These are phyloP conservation scores for Atrichornis clamosus DNA, from an alignment of 2,113 vertebrate genomes.

Conservation along the genomic window DNA sequence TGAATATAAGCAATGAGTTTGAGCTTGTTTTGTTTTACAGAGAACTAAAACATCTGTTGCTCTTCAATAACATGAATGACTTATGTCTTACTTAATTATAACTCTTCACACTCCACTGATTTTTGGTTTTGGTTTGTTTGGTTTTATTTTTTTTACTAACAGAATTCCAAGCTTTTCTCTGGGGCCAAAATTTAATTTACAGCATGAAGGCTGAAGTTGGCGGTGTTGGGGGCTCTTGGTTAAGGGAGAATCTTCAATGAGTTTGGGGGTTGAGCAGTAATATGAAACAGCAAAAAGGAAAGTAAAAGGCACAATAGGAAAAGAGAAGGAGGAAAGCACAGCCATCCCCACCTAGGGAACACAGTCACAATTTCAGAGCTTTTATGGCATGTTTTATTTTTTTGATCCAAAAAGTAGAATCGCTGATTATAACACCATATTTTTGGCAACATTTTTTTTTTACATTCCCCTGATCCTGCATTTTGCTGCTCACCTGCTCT, in stretches of 20 bases:
- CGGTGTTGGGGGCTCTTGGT: background rate
- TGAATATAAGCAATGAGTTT: background rate
- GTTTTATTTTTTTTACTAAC: background rate
- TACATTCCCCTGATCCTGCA: rapidly evolving
- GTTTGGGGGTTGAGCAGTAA: background rate
- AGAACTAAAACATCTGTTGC: background rate
- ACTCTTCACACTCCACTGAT: background rate
- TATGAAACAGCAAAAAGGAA: background rate
- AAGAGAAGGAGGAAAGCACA: background rate
- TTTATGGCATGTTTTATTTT: no score
- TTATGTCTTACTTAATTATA: background rate
- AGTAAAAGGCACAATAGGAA: background rate
- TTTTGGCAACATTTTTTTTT: background rate
- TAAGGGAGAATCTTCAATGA: background rate
- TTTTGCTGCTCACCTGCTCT: background rate
- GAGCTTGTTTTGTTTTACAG: background rate
- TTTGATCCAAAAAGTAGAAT: background rate
- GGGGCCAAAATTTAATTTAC: background rate
- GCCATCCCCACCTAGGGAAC: background rate
- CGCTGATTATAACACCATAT: rapidly evolving
- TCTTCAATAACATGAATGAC: background rate
- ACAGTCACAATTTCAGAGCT: background rate
- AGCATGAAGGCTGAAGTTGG: background rate
- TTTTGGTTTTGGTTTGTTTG: background rate
- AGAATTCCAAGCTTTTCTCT: background rate